These are phyloP conservation scores for Otocyon megalotis DNA, from an alignment of 2,113 vertebrate genomes.

Conservation along the genomic window DNA sequence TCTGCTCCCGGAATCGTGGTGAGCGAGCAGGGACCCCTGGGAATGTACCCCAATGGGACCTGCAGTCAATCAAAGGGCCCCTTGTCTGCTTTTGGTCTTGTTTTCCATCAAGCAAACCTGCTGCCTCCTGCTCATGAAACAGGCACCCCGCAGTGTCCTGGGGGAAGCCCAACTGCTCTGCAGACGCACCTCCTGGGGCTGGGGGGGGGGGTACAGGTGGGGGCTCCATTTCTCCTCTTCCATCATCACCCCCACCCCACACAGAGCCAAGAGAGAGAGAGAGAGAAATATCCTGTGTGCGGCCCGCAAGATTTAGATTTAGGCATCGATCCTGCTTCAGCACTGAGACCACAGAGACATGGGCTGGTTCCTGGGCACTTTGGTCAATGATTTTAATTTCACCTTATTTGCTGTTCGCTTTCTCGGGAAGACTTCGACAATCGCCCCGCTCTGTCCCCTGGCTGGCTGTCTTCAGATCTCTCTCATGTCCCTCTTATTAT, in stretches of 20 bases:
- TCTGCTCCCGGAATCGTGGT: rapidly evolving
- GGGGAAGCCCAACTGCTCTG: no score
- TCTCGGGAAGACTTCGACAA: neutral
- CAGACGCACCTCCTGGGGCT: rapidly evolving
- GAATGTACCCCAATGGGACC: neutral
- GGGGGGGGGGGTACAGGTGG: neutral
- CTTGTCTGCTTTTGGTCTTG: neutral
- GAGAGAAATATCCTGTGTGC: neutral
- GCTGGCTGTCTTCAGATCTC: neutral
- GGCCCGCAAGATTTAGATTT: neutral
- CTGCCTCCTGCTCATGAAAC: neutral
- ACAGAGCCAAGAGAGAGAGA: neutral
- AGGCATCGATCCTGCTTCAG: neutral
- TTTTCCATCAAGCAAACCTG: neutral
- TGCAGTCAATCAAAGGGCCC: neutral
- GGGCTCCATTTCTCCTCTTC: neutral
- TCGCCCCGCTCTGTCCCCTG: neutral
- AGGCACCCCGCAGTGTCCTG: rapidly evolving
- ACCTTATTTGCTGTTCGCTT: neutral
- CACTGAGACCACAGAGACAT: neutral
- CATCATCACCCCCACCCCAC: neutral
- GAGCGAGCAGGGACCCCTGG: rapidly evolving
- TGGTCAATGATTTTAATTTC: neutral
- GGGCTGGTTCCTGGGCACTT: neutral
- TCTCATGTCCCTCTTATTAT: neutral